Evolutionary conservation across 2,888 invertebrate genomes (phyloP).

Genomic region (Stenolophus ochropezus): DNA sequence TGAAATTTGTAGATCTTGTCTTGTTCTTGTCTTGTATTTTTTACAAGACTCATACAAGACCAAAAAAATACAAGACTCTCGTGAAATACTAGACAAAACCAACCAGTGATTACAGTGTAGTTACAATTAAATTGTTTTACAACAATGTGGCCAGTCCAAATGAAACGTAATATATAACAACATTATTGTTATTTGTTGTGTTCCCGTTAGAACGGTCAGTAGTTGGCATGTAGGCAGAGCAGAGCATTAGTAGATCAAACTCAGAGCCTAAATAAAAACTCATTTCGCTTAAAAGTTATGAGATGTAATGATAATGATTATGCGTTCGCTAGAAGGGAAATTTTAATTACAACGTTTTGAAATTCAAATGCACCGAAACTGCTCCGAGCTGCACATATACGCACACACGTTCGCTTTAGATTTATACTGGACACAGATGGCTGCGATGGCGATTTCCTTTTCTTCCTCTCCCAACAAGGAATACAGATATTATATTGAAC

Average conservation of each 20-base stretch:
- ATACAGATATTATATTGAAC: background rate
- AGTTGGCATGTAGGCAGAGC: conserved; percentile 8
- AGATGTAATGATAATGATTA: conserved; percentile 56
- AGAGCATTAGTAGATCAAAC: conserved; percentile 8
- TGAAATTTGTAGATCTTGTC: too few relatives aligned
- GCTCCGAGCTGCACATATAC: conserved; percentile 10
- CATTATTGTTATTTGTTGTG: background rate
- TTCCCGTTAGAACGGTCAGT: background rate
- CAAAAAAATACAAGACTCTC: too few relatives aligned
- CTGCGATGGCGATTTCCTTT: background rate
- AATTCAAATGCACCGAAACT: conserved; percentile 53
- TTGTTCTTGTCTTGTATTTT: too few relatives aligned
- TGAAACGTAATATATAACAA: too few relatives aligned
- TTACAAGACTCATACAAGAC: too few relatives aligned
- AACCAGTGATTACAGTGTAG: too few relatives aligned
- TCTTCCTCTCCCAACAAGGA: background rate
- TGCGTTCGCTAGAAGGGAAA: conserved; percentile 46
- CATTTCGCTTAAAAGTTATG: conserved; percentile 53
- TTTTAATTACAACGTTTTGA: conserved; percentile 58
- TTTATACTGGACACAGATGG: conserved; percentile 29
- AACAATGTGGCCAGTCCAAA: too few relatives aligned
- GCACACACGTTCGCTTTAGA: conserved; percentile 46
- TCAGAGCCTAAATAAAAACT: conserved; percentile 46
- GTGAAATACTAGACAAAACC: too few relatives aligned
- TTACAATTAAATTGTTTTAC: too few relatives aligned